These are phyloP conservation scores for Dicrurus megarhynchus DNA, from an alignment of 2,113 vertebrate genomes.

Conservation along the genomic window DNA sequence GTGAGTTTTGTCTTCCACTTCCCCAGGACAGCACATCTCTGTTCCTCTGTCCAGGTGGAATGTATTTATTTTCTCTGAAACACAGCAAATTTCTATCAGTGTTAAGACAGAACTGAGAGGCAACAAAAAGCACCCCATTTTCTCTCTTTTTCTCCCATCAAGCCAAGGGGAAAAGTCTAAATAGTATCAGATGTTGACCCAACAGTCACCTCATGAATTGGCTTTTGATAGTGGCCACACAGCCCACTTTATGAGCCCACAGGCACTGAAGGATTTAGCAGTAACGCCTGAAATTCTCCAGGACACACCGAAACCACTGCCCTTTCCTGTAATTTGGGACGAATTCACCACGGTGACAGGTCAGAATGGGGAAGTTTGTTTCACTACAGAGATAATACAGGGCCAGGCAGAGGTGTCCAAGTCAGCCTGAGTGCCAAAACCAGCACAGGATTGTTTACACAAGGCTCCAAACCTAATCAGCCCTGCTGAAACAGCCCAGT, in stretches of 20 bases:
- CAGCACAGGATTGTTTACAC: not conserved
- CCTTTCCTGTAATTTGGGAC: slow-evolving; percentile 10
- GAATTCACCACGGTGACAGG: not conserved
- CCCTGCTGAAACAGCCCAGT: slow-evolving; percentile 12
- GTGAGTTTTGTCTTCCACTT: slow-evolving; percentile 90
- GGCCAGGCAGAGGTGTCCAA: not conserved
- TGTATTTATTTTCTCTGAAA: slow-evolving; percentile 95
- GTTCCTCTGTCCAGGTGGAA: slow-evolving; percentile 95
- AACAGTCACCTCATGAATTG: slow-evolving; percentile 17
- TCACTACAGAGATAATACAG: not conserved
- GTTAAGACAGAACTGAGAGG: not conserved
- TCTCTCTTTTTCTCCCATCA: not conserved
- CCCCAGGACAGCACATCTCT: slow-evolving; percentile 93
- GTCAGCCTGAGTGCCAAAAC: not conserved
- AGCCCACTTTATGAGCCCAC: not conserved
- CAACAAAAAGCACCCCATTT: not conserved
- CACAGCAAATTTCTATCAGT: slow-evolving; percentile 18
- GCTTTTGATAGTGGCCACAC: slow-evolving; percentile 20
- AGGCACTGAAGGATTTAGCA: not conserved
- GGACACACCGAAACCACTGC: not conserved
- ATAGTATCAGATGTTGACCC: not conserved
- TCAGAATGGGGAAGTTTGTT: not conserved
- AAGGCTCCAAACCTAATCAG: not conserved
- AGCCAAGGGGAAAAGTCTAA: not conserved
- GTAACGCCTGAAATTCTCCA: not conserved